These are phyloP conservation scores for Caenorhabditis angaria DNA, from an alignment of 2,888 invertebrate genomes.

Conservation along the genomic window DNA sequence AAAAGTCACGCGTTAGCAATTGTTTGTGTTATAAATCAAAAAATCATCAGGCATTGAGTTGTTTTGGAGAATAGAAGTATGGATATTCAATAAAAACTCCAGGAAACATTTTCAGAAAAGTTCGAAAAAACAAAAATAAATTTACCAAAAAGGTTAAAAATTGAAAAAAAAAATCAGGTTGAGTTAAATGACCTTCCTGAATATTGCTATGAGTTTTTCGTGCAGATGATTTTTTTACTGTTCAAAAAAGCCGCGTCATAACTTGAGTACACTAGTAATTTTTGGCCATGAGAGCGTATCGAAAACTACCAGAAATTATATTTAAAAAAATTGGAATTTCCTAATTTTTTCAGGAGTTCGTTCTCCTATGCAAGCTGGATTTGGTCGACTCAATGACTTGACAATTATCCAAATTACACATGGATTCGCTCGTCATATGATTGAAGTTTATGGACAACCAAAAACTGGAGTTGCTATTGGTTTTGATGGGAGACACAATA, in stretches of 20 bases:
- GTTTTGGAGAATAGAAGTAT: too few relatives aligned
- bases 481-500: slow-evolving; percentile 68
- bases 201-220: too few relatives aligned
- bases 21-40: too few relatives aligned
- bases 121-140: too few relatives aligned
- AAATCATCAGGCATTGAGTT: not conserved
- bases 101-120: not conserved
- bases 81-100: not conserved
- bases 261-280: too few relatives aligned
- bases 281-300: too few relatives aligned
- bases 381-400: slow-evolving; percentile 92
- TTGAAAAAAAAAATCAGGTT: not conserved
- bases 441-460: slow-evolving; percentile 39
- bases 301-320: too few relatives aligned
- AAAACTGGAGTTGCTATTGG: slow-evolving; percentile 66
- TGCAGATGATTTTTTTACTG: not conserved
- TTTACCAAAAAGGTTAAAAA: not conserved
- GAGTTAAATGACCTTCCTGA: too few relatives aligned
- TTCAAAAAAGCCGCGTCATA: too few relatives aligned
- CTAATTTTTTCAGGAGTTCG: slow-evolving; percentile 79
- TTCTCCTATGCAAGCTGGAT: slow-evolving; percentile 91
- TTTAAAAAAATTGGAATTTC: too few relatives aligned
- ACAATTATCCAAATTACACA: slow-evolving; percentile 83
- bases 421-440: slow-evolving; percentile 66
- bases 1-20: too few relatives aligned